Conservation (phyloP, 1,140 invertebrate genomes). For the Achatina immaculata region DNA sequence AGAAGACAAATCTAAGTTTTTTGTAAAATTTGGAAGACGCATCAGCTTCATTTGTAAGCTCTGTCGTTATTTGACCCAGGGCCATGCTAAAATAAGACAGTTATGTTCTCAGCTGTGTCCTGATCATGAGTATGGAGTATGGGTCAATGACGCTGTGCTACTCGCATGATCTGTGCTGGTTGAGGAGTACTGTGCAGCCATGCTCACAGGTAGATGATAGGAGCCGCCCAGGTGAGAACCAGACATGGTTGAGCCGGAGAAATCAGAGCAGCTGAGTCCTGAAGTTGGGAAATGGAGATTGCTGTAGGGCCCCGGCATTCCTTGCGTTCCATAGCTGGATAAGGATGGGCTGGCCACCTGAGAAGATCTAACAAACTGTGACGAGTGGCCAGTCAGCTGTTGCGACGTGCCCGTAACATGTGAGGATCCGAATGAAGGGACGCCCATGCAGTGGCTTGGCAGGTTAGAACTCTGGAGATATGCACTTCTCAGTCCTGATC, state of each 20-base stretch:
- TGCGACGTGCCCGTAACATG: not conserved
- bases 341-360: not conserved
- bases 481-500: not conserved
- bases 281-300: conserved; percentile 40
- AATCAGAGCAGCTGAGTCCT: conserved; percentile 29
- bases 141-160: conserved; percentile 50
- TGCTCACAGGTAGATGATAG: conserved; percentile 41
- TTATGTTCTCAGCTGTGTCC: conserved; percentile 34
- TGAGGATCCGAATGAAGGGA: not conserved
- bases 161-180: conserved; percentile 29
- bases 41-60: no score
- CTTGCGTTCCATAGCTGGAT: not conserved
- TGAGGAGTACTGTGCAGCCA: conserved; percentile 43
- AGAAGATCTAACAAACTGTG: not conserved
- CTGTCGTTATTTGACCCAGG: no score
- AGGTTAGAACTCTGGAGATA: not conserved
- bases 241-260: conserved; percentile 21
- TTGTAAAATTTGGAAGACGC: no score
- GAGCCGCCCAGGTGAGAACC: conserved; percentile 41
- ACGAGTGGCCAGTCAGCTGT: not conserved
- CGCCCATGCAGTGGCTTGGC: not conserved
- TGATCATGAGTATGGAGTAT: conserved; percentile 49
- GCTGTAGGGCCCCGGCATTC: not conserved
- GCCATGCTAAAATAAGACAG: not conserved
- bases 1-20: no score